Evolutionary conservation across 2,113 vertebrate genomes (phyloP), one percentile per base, ranked within the genome.

Genomic region (Heterotilapia buettikoferi): DNA sequence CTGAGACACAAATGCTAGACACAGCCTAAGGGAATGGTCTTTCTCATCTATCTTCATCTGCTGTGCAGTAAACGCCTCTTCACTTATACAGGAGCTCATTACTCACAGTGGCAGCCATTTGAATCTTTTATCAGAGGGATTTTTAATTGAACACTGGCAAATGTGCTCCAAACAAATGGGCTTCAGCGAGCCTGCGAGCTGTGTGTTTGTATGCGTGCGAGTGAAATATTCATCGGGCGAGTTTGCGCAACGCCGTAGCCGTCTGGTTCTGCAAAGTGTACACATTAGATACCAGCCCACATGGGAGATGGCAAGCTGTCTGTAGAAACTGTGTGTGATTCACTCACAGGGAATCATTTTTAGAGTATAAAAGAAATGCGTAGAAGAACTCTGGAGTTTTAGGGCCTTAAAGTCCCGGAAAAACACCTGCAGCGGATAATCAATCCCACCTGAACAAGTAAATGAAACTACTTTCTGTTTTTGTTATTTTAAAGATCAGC

Each of bases 141-240:
- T 95, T 95, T 94, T 95, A 95, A 95, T 95, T 95, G 94, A 93
- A 93, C 94, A 93, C 90, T 90, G 89, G 92, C 92, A 90, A 94
- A 93, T 94, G 92, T 89, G 92, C 92, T 91, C 40, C 85, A 90
- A 93, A 95, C 88, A 94, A 94, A 95, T 91, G 90, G 71, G 90
- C 90, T 85, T 84, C 59, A 76, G 82, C 66, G 89, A 90, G 88
- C 82, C 63, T 66, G 68, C 36, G 66, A 89, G 85, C 87, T 66
- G 84, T 63, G 88, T 92, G 86, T 86, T 38, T 88, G 33, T 80
- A 61, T 89, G 68, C 36, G 43, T 84, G 12, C 59, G 68, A 87
- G 86, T 86, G 73, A 90, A 90, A 88, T 88, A 91, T 94, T 93
- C 87, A 89, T 89, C 3, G 36, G 79, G 80, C 76, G 82, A 57